These are phyloP conservation scores for Daktulosphaira vitifoliae DNA, from an alignment of 1,140 invertebrate species.

Conservation along the genomic window DNA sequence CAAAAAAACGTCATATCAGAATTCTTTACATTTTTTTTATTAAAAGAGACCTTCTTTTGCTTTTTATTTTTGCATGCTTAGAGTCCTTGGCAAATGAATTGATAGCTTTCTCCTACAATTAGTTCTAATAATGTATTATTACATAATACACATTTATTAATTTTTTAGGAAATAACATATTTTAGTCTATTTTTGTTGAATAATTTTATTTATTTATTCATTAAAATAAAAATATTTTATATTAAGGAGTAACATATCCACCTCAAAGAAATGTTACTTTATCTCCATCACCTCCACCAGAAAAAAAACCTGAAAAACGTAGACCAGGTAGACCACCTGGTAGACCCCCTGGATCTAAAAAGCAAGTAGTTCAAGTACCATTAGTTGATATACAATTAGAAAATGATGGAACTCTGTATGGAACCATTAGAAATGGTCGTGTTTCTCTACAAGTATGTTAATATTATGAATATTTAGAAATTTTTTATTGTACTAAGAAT, in stretches of 20 bases:
- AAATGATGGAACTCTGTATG: conserved; percentile 76
- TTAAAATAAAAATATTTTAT: not conserved
- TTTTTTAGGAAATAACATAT: no score
- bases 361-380: conserved; percentile 36
- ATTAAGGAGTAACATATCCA: conserved; percentile 34
- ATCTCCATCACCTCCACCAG: conserved; percentile 39
- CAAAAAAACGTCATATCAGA: no score
- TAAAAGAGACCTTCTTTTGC: no score
- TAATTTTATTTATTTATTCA: not conserved
- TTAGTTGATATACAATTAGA: conserved; percentile 48
- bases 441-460: conserved; percentile 58
- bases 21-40: no score
- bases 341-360: conserved; percentile 43
- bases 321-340: conserved; percentile 44
- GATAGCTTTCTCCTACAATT: no score
- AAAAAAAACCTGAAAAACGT: conserved; percentile 40
- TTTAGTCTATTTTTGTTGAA: no score
- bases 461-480: no score
- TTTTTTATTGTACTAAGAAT: no score
- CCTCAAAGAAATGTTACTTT: conserved; percentile 43
- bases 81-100: no score
- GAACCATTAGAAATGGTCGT: conserved; percentile 68
- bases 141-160: no score
- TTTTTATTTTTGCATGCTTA: no score
- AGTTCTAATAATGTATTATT: no score